Evolutionary conservation across 2,113 vertebrate genomes (phyloP).

Genomic region (Bos indicus): DNA sequence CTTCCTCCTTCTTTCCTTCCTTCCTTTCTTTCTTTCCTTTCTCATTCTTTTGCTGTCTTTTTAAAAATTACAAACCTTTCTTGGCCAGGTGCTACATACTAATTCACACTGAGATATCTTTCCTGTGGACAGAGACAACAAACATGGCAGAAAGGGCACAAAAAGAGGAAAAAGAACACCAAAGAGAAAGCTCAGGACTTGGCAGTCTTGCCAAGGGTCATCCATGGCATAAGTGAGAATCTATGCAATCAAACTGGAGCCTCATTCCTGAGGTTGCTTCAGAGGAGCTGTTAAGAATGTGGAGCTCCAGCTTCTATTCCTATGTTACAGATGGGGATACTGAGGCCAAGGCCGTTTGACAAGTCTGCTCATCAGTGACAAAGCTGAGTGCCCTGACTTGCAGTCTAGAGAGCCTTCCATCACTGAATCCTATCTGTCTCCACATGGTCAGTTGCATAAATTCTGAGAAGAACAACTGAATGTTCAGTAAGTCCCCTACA

Average conservation of each 20-base stretch:
- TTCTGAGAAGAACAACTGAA: neutral
- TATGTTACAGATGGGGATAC: neutral
- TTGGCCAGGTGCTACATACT: neutral
- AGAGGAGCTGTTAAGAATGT: rapidly evolving
- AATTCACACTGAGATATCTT: neutral
- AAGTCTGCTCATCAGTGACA: rapidly evolving
- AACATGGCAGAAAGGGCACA: neutral
- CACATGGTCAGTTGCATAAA: neutral
- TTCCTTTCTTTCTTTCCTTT: neutral
- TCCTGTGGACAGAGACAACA: neutral
- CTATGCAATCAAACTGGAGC: rapidly evolving
- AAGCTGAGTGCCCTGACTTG: neutral
- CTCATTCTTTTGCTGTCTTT: neutral
- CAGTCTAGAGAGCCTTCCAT: neutral
- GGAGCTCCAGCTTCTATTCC: neutral
- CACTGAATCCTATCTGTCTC: neutral
- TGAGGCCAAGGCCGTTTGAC: neutral
- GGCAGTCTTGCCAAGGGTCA: neutral
- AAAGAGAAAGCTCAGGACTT: neutral
- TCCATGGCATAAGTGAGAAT: neutral
- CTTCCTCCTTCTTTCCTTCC: neutral
- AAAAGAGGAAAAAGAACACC: neutral
- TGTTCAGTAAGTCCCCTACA: neutral
- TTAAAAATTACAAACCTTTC: neutral
- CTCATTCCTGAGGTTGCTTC: neutral